Conservation (phyloP, 2,113 vertebrate species). For the Acanthisitta chloris region DNA sequence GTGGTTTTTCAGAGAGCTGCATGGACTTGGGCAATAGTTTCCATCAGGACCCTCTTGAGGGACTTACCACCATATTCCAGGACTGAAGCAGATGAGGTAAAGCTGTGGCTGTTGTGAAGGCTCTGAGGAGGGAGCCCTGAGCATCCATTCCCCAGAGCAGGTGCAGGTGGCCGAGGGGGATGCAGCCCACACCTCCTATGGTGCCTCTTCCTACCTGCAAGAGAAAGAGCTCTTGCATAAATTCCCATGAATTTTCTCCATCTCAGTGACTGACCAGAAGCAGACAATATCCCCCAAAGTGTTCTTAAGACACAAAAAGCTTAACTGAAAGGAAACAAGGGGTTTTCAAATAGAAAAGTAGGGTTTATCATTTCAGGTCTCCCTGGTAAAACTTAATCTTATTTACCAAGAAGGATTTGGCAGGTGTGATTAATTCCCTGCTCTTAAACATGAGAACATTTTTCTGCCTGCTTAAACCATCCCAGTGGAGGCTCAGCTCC, state of each 20-base stretch:
- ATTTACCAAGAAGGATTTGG: conserved; percentile 1
- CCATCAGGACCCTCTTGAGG: background rate
- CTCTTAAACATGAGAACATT: background rate
- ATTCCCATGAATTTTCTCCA: background rate
- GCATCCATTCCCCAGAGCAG: fast-evolving
- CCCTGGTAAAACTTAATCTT: background rate
- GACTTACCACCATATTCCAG: background rate
- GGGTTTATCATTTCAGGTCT: background rate
- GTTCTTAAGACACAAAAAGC: background rate
- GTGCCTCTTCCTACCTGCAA: too few species aligned
- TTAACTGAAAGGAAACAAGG: background rate
- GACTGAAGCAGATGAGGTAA: background rate
- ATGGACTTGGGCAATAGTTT: background rate
- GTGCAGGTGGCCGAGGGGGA: background rate
- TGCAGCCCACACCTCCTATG: background rate
- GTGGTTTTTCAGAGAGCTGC: background rate
- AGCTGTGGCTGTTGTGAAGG: background rate
- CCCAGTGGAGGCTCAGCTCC: background rate
- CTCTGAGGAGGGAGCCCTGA: background rate
- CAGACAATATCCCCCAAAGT: background rate
- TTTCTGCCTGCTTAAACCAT: background rate
- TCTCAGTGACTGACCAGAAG: background rate
- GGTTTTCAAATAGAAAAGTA: background rate
- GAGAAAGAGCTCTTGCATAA: background rate
- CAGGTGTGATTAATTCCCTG: background rate